Percentiles rank a stretch among this genome's conserved stretches.
phyloP scores from a whole-genome alignment of 2,797 vertebrate species.

The Microtus californicus region DNA sequence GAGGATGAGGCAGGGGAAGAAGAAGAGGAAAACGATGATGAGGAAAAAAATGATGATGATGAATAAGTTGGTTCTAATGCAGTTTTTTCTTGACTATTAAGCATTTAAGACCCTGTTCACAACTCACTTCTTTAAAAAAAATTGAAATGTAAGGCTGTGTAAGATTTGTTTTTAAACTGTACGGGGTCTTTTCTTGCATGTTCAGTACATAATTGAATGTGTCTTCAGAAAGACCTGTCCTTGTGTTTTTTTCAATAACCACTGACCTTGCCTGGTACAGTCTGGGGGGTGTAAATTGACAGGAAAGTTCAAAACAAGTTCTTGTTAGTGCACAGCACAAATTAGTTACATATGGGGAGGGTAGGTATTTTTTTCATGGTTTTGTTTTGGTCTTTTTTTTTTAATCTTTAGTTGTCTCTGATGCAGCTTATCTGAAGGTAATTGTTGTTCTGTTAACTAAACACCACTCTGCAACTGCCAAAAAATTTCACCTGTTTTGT shows the following conservation, averaged over 20 bases:
- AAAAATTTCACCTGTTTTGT: not conserved
- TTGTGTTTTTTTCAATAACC: slow-evolving; percentile 90
- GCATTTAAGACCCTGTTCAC: too few relatives aligned
- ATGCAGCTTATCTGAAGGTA: not conserved
- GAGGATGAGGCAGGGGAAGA: too few relatives aligned
- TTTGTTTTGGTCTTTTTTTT: not conserved
- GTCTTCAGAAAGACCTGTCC: slow-evolving; percentile 92
- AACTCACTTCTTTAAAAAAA: not conserved
- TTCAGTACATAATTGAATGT: slow-evolving; percentile 97
- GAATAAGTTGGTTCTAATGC: too few relatives aligned
- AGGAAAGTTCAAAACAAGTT: slow-evolving; percentile 91
- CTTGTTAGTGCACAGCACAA: slow-evolving; percentile 96
- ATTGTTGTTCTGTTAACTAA: not conserved
- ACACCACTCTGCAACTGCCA: not conserved
- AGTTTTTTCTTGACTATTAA: too few relatives aligned
- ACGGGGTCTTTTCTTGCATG: slow-evolving; percentile 93
- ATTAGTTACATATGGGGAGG: slow-evolving; percentile 88
- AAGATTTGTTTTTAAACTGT: slow-evolving; percentile 89
- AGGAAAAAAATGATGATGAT: too few relatives aligned
- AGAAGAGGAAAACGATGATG: too few relatives aligned
- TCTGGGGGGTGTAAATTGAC: slow-evolving; percentile 90
- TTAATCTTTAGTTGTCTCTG: not conserved
- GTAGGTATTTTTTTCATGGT: too few relatives aligned
- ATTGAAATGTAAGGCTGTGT: slow-evolving; percentile 86
- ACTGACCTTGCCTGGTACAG: slow-evolving; percentile 95